Evolutionary conservation across 1,140 invertebrate species (phyloP).

Genomic region (Pseudomyrmex gracilis): DNA sequence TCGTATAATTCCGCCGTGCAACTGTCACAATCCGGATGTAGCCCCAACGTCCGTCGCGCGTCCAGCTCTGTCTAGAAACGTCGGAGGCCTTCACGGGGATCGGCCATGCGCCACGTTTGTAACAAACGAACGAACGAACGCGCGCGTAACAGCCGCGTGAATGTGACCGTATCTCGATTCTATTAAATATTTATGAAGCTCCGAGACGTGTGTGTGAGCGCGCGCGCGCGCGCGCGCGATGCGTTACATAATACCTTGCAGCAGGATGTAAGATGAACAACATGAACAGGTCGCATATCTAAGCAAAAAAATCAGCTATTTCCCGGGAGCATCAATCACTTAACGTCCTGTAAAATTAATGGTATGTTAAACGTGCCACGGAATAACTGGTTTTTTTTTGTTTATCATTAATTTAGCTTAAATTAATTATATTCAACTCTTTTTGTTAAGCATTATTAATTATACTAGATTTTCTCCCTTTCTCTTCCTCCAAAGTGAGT

Average conservation of each 20-base stretch:
- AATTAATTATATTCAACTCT: not conserved
- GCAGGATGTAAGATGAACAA: constrained; percentile 50
- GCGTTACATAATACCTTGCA: constrained; percentile 39
- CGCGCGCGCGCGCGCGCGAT: too few relatives aligned
- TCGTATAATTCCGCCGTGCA: constrained; percentile 43
- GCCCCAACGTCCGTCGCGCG: constrained; percentile 2
- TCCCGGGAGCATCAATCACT: constrained; percentile 4
- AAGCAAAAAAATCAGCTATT: constrained; percentile 8
- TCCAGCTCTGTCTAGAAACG: constrained; percentile 32
- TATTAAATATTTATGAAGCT: constrained; percentile 55
- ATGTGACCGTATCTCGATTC: constrained; percentile 46
- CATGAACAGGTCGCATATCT: constrained; percentile 10
- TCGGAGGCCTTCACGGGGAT: constrained; percentile 37
- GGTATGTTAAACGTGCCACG: not conserved
- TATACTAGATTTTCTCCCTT: not conserved
- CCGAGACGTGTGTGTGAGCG: not conserved
- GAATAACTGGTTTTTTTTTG: not conserved
- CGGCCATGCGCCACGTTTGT: constrained; percentile 1
- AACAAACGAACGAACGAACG: not conserved
- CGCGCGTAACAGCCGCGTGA: constrained; percentile 18
- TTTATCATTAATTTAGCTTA: not conserved
- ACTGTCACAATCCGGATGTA: constrained; percentile 47
- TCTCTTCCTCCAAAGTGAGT: not conserved
- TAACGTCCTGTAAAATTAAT: not conserved
- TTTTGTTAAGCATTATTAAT: not conserved